Base-by-base conservation (phyloP, 1,140 invertebrate genomes). In the Lasioglossum albipes region DNA sequence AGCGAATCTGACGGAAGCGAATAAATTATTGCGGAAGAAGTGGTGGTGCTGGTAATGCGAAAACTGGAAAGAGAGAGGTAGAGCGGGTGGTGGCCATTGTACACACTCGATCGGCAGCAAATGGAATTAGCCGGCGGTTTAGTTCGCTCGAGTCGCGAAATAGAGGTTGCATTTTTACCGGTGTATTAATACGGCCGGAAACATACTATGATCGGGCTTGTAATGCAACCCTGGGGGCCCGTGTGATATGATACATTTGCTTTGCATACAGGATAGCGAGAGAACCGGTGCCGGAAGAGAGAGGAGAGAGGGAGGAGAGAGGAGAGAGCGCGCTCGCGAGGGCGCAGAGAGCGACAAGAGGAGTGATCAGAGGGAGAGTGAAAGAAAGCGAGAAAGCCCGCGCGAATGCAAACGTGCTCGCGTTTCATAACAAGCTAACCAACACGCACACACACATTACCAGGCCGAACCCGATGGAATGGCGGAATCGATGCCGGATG, bases 141-240 rank as follows among this genome's bases (percentile, higher is more conserved):
- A 88, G 87, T 84, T 81, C 73, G 89, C 76, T 54, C 69, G 79
- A 74, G 78, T 81, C 68, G 84, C 82, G 87, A 87, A 87, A 89
- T 83, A 87, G 86, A 81, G 81, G 81, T 82, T 85, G 88, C 84
- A 90, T 90, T 91, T 91, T 91, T 90, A 84, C 85, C 77, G 82
- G 45, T 82, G 86, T 87, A 90, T 90, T 90, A 91, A 90, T 91
- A 91, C 81, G 73, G 80, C 75, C 83, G 87, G 87, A 91, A 91
- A 90, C 89, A 81, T 83, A 88, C 89, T 87, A 89, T 87, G 89
- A 91, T 91, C 90, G 90, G 87, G 83, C 82, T 89, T 89, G 88
- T 91, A 91, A 91, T 91, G 90, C 90, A 91, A 69, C 91, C 91
- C 90, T 91, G 49, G 91, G 91, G 91, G 90, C 86, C 87, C 72